Conservation (phyloP, 1,140 invertebrate species). For the Manduca sexta region DNA sequence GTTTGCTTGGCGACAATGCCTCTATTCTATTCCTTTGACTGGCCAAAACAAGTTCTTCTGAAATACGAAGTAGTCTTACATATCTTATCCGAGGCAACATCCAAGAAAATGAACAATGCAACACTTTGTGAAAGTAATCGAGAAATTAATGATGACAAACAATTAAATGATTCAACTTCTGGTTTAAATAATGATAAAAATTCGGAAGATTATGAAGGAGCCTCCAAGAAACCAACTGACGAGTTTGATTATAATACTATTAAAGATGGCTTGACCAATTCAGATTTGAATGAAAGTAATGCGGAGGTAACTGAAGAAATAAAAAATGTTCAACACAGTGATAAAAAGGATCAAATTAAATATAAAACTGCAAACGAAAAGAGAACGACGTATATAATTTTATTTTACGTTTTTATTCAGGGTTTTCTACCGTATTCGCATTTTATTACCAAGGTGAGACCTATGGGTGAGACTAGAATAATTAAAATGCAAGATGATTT, state of each 20-base stretch:
- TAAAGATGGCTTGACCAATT: slow-evolving; percentile 3
- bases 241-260: background rate
- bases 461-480: too few relatives aligned
- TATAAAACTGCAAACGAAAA: background rate
- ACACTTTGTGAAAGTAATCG: too few relatives aligned
- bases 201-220: too few relatives aligned
- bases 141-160: slow-evolving; percentile 5
- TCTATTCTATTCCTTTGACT: slow-evolving; percentile 86
- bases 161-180: background rate
- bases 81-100: background rate
- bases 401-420: slow-evolving; percentile 80
- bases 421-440: slow-evolving; percentile 87
- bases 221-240: too few relatives aligned
- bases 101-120: too few relatives aligned
- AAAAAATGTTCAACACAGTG: slow-evolving; percentile 5
- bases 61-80: background rate
- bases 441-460: slow-evolving; percentile 83
- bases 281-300: slow-evolving; percentile 6
- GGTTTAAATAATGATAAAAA: too few relatives aligned
- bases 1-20: slow-evolving; percentile 90
- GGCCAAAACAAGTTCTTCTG: slow-evolving; percentile 76
- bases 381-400: slow-evolving; percentile 54
- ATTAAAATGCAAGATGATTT: too few relatives aligned
- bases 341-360: slow-evolving; percentile 7
- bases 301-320: background rate